Base-by-base conservation (phyloP, 2,888 invertebrate genomes). In the Choristoneura rosaceana region DNA sequence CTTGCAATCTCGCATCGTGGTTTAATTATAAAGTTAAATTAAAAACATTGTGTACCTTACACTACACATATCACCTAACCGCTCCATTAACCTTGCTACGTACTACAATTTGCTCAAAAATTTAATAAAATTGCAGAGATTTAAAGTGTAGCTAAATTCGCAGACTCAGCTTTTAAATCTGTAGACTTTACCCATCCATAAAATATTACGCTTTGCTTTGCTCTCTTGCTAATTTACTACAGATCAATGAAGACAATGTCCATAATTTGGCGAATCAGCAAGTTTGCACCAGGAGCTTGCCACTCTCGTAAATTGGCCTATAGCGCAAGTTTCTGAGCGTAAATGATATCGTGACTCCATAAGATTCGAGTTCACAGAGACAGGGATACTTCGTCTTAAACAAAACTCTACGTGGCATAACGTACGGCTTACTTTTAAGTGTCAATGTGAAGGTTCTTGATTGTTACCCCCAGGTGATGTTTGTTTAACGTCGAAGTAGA, bases 201-300 rank as follows among this genome's bases (percentile, higher is more conserved):
- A 58, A 58, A 69, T 69, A 65, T 62, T 45, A 55, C 55, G 61
- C 15, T 38, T 15, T n/a, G 45, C n/a, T n/a, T n/a, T n/a, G n/a
- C n/a, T n/a, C n/a, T n/a, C n/a, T n/a, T n/a, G n/a, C n/a, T n/a
- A n/a, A n/a, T 71, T 68, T 52, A 60, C 47, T 63, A 33, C 61
- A 73, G 82, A 80, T 83, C 83, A 86, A 85, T 87, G 83, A 86
- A 87, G 85, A 86, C 84, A 82, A 87, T 25, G 85, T 86, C 82
- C 77, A 79, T 84, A 83, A 87, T 86, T 84, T 77, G 80, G 79
- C 79, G 77, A 85, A 79, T 86, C 86, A 80, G 83, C 84, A 79
- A 84, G 80, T 85, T 85, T 82, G 79, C 81, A 77, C 76, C 67
- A 64, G 74, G 69, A 76, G 79, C 76, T 77, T 78, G 82, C 82